Base-by-base conservation (phyloP, 1,140 invertebrate species). In the Drosophila insularis region DNA sequence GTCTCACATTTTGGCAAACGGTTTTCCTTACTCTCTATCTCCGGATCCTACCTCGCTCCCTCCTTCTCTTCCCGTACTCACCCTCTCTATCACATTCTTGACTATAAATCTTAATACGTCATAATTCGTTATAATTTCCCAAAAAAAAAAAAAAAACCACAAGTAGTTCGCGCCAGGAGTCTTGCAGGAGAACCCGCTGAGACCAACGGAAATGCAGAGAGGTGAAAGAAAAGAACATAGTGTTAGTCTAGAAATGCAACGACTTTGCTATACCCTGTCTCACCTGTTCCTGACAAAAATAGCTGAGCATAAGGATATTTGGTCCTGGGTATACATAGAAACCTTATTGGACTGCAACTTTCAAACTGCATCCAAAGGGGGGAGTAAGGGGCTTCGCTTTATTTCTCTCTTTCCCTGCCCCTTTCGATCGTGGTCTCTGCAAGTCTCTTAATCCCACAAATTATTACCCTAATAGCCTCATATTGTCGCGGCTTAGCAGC, bases 31-130 rank as follows among this genome's bases (percentile, higher is more conserved):
- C 14, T 17, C 14, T 46, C 13, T n/a, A 35, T 10, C n/a, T 43
- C 7, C 40, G 27, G 27, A 27, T 6, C n/a, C 10, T 43, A 6
- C 40, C n/a, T 14, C 6, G 4, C 40, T 43, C 5, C n/a, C 10
- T 14, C 13, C n/a, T n/a, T 43, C 40, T 43, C 17, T 2, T 6
- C 2, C 1, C 40, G n/a, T 43, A 6, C 43, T 11, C 17, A 6
- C 14, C 8, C 4, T 11, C 43, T 21, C n/a, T 8, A 35, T 19
- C 39, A 11, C 37, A 23, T 21, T 43, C 66, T 27, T 46, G 53
- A 63, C 14, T 62, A 89, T 87, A 89, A 89, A 87, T 87, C 84
- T 80, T 84, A 87, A 87, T 87, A 84, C 89, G 84, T 87, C 84
- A 87, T 87, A 87, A 87, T 89, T 89, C 84, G 80, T 66, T 84